phyloP scores from a whole-genome alignment of 37 sponge, comb jelly and placozoan species.

The Hormiphora californensis region DNA sequence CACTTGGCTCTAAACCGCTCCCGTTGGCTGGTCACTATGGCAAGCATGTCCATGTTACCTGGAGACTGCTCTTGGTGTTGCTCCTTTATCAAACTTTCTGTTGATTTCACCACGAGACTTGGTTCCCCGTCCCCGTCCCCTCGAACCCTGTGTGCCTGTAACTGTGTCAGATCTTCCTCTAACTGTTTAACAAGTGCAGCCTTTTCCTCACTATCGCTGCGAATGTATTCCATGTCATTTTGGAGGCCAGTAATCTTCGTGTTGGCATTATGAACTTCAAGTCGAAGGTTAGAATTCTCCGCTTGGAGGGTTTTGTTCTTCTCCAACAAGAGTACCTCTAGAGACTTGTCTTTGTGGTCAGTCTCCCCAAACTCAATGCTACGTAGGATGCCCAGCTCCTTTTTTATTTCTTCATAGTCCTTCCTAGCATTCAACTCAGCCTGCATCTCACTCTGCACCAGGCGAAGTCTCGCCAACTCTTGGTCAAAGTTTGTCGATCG shows the following conservation, averaged over 20 bases:
- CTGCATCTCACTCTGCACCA: neutral
- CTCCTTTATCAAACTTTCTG: too few relatives aligned
- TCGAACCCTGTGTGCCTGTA: slow-evolving; percentile 37
- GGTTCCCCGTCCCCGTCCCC: slow-evolving; percentile 47
- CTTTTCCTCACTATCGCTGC: neutral
- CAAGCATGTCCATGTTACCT: slow-evolving; percentile 58
- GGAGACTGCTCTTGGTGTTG: too few relatives aligned
- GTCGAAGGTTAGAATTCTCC: slow-evolving; percentile 24
- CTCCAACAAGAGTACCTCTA: slow-evolving; percentile 54
- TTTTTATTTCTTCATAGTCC: slow-evolving; percentile 90
- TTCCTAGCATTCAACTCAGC: slow-evolving; percentile 58
- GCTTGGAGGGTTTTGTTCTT: slow-evolving; percentile 54
- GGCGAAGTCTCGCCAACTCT: neutral
- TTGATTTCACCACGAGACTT: neutral
- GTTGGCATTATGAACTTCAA: slow-evolving; percentile 19
- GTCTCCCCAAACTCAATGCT: slow-evolving; percentile 33
- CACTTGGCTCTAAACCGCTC: slow-evolving; percentile 85
- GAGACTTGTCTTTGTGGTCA: slow-evolving; percentile 46
- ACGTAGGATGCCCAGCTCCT: slow-evolving; percentile 63
- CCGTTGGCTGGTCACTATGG: slow-evolving; percentile 88
- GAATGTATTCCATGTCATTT: neutral
- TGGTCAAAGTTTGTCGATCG: neutral
- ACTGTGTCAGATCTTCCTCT: slow-evolving; percentile 67
- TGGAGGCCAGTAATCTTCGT: neutral
- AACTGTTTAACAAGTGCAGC: slow-evolving; percentile 67